Percentiles rank a stretch among this genome's conserved stretches.
Conservation (phyloP, 2,797 vertebrate genomes). For the Ctenopoma multispine region DNA sequence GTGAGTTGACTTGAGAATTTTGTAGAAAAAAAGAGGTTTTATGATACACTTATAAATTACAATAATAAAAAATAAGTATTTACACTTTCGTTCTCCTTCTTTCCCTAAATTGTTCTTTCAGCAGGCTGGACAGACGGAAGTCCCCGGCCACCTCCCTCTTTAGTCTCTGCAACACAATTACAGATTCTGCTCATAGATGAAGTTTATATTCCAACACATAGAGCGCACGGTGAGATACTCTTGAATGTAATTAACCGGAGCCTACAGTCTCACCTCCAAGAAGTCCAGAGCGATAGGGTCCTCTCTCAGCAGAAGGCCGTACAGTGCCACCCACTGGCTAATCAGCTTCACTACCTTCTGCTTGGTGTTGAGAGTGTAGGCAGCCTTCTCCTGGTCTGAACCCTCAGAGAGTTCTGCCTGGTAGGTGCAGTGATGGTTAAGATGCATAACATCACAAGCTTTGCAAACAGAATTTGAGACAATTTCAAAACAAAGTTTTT, state of each 20-base stretch:
- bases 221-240: background rate
- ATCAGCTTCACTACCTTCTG: conserved; percentile 93
- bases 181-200: background rate
- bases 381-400: conserved; percentile 89
- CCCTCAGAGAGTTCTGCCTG: conserved; percentile 87
- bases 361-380: conserved; percentile 87
- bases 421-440: conserved; percentile 89
- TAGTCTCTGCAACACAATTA: conserved; percentile 81
- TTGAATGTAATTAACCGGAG: background rate
- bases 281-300: conserved; percentile 86
- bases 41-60: background rate
- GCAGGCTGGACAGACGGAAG: conserved; percentile 81
- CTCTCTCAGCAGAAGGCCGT: conserved; percentile 86
- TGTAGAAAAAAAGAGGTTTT: background rate
- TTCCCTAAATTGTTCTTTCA: conserved; percentile 89
- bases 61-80: conserved; percentile 3
- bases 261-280: conserved; percentile 86
- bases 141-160: conserved; percentile 88
- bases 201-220: background rate
- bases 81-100: conserved; percentile 83
- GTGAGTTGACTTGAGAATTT: too few species aligned
- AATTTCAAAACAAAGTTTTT: background rate
- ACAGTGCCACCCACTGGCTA: conserved; percentile 92
- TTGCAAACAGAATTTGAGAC: background rate
- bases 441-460: conserved; percentile 43